Conservation (phyloP, 2,113 vertebrate species). For the Calyptommatus sinebrachiatus region DNA sequence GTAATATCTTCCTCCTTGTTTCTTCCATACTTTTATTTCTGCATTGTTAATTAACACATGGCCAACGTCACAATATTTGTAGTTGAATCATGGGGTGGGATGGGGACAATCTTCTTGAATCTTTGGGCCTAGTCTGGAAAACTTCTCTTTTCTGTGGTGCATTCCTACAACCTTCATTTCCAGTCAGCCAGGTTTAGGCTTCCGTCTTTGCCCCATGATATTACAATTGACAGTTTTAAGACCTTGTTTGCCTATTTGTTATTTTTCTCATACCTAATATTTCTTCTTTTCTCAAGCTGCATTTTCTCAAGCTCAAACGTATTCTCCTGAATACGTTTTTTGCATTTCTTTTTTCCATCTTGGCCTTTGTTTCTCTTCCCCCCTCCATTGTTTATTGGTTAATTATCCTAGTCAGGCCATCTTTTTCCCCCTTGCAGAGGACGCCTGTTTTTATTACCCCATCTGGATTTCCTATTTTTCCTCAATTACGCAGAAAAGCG, state of each 20-base stretch:
- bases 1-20: too few species aligned
- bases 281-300: background rate
- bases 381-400: conserved; percentile 17
- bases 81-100: too few species aligned
- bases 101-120: background rate
- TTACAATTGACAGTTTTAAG: background rate
- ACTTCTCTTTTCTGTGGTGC: background rate
- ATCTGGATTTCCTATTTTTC: conserved; percentile 24
- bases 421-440: background rate
- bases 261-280: too few species aligned
- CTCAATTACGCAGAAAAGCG: conserved; percentile 21
- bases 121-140: background rate
- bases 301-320: background rate
- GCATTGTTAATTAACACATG: too few species aligned
- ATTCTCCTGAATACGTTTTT: background rate
- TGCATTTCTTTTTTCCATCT: background rate
- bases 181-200: background rate
- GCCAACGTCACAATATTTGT: too few species aligned
- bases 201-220: background rate
- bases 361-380: background rate
- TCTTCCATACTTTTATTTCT: too few species aligned
- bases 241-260: background rate
- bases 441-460: background rate
- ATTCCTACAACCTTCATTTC: background rate
- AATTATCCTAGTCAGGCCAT: conserved; percentile 1